Conservation (phyloP, 2,888 invertebrate genomes). For the Orthonevra nobilis region DNA sequence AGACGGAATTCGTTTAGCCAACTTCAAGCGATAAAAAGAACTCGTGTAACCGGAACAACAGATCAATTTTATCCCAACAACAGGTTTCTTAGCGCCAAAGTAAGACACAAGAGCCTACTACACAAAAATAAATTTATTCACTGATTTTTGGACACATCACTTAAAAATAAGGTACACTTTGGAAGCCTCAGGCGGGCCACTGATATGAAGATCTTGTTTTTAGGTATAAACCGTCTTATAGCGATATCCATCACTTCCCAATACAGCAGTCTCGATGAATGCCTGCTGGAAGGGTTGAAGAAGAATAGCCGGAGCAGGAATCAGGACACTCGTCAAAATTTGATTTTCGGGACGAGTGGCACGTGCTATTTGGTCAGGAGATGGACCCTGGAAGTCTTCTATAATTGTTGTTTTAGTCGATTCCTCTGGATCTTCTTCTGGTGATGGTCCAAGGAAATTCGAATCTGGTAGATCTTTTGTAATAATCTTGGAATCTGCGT, state of each 20-base stretch:
- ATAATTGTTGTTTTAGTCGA: background rate
- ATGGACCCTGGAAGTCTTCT: slow-evolving; percentile 20
- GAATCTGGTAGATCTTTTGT: slow-evolving; percentile 8
- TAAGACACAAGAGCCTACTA: background rate
- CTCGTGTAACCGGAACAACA: slow-evolving; percentile 18
- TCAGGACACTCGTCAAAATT: background rate
- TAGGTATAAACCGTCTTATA: slow-evolving; percentile 11
- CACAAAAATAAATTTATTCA: slow-evolving; percentile 24
- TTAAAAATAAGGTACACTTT: background rate
- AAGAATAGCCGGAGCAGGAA: background rate
- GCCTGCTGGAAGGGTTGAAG: slow-evolving; percentile 25
- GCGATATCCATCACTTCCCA: slow-evolving; percentile 23
- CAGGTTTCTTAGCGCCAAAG: background rate
- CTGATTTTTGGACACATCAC: slow-evolving; percentile 5
- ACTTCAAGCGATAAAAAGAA: too few species aligned
- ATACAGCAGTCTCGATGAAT: slow-evolving; percentile 18
- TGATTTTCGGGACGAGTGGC: background rate
- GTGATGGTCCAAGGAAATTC: slow-evolving; percentile 30
- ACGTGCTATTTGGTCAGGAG: slow-evolving; percentile 28
- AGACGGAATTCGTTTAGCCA: too few species aligned
- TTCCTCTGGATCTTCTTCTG: slow-evolving; percentile 28
- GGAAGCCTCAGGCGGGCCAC: background rate
- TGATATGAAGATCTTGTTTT: too few species aligned
- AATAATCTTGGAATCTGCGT: background rate
- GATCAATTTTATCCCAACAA: slow-evolving; percentile 1